A percentile compares a stretch with the other conserved stretches of the same genome.
phyloP scores from a whole-genome alignment of 2,113 vertebrate genomes.

The Elaphurus davidianus region DNA sequence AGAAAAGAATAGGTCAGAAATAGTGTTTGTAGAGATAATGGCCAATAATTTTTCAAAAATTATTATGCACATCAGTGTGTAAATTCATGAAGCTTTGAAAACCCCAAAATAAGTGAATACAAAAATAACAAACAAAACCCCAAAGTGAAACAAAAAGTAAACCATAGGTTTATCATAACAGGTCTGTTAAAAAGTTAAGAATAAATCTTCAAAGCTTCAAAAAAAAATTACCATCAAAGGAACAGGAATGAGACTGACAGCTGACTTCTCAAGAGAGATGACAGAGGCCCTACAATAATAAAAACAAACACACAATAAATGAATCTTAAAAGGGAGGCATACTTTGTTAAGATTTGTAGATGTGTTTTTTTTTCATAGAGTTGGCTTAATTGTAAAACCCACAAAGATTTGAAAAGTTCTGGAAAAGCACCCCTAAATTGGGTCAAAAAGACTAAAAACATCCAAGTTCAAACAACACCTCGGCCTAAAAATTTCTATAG shows the following conservation, averaged over 20 bases:
- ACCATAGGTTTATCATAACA: neutral
- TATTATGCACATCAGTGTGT: neutral
- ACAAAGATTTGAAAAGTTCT: neutral
- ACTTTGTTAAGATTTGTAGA: neutral
- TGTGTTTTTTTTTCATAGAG: neutral
- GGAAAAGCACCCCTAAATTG: neutral
- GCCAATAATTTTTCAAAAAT: neutral
- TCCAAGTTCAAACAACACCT: neutral
- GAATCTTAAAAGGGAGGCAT: neutral
- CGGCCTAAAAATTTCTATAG: neutral
- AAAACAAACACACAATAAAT: neutral
- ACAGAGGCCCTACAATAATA: neutral
- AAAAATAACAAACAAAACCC: neutral
- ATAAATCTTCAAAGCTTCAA: neutral
- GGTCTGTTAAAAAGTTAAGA: neutral
- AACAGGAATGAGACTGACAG: neutral
- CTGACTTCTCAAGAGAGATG: neutral
- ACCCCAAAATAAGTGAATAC: neutral
- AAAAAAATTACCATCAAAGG: neutral
- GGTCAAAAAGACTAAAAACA: neutral
- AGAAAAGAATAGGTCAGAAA: neutral
- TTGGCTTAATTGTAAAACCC: neutral
- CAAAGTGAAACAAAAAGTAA: neutral
- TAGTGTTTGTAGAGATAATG: neutral
- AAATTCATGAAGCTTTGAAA: neutral